Percentiles rank a stretch among this genome's conserved stretches.
Conservation (phyloP, 1,140 invertebrate species). For the Neocloeon triangulifer region DNA sequence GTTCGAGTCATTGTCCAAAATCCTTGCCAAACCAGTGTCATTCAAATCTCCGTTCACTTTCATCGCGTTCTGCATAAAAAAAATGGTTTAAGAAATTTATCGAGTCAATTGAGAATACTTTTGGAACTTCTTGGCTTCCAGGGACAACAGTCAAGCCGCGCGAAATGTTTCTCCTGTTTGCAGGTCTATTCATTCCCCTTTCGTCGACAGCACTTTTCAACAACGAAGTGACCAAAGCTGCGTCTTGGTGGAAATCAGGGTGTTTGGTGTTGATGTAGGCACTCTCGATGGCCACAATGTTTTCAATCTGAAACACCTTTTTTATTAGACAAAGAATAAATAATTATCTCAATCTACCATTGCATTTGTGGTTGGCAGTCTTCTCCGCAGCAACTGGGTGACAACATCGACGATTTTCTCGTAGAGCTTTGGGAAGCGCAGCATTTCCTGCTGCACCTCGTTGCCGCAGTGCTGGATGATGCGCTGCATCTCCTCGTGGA, state of each 20-base stretch:
- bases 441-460: conserved; percentile 95
- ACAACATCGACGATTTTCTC: conserved; percentile 97
- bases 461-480: conserved; percentile 97
- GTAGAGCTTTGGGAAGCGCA: conserved; percentile 90
- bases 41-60: too few relatives aligned
- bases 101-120: too few relatives aligned
- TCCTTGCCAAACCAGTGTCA: too few relatives aligned
- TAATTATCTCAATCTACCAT: too few relatives aligned
- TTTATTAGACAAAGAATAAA: conserved; percentile 6
- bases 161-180: conserved; percentile 5
- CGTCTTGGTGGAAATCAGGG: conserved; percentile 95
- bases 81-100: too few relatives aligned
- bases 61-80: too few relatives aligned
- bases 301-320: conserved; percentile 82
- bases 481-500: conserved; percentile 98
- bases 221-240: conserved; percentile 55
- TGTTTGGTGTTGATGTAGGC: conserved; percentile 99
- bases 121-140: too few relatives aligned
- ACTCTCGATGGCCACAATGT: conserved; percentile 90
- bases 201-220: conserved; percentile 36
- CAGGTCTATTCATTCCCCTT: conserved; percentile 7
- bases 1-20: too few relatives aligned
- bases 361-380: conserved; percentile 80
- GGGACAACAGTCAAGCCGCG: too few relatives aligned
- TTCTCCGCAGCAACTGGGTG: conserved; percentile 66